Percentiles rank a stretch among this genome's conserved stretches.
Evolutionary conservation across 2,797 vertebrate species (phyloP).

Genomic region (Fringilla coelebs): DNA sequence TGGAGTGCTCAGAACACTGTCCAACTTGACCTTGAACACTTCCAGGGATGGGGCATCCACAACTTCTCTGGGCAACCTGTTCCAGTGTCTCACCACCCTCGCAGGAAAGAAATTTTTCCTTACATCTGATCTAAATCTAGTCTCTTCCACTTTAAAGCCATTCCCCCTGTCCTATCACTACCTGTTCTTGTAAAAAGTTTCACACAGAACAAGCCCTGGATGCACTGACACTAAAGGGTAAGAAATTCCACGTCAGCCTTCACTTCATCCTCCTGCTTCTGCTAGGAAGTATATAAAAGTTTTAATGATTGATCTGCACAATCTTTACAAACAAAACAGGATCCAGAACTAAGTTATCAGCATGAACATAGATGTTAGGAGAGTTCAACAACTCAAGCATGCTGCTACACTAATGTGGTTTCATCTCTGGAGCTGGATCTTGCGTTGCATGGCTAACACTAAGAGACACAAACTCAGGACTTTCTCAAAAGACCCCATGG

Average conservation of each 20-base stretch:
- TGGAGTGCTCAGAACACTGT: background rate
- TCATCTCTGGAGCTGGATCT: background rate
- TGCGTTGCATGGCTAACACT: background rate
- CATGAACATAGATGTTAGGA: background rate
- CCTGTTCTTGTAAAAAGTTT: background rate
- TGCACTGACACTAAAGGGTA: background rate
- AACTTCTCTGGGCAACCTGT: background rate
- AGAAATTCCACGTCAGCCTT: background rate
- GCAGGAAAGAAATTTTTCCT: background rate
- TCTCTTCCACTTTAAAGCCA: background rate
- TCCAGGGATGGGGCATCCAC: background rate
- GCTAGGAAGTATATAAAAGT: background rate
- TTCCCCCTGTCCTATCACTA: background rate
- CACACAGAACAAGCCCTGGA: background rate
- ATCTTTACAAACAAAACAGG: background rate
- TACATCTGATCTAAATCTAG: background rate
- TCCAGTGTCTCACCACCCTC: background rate
- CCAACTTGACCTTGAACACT: background rate
- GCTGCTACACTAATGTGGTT: background rate
- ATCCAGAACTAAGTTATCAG: background rate
- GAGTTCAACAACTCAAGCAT: background rate
- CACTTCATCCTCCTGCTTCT: background rate
- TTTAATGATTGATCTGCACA: background rate
- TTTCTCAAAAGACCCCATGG: background rate
- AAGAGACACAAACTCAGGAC: background rate